phyloP scores from a whole-genome alignment of 1,140 invertebrate genomes.

The Drosophila baimaii region DNA sequence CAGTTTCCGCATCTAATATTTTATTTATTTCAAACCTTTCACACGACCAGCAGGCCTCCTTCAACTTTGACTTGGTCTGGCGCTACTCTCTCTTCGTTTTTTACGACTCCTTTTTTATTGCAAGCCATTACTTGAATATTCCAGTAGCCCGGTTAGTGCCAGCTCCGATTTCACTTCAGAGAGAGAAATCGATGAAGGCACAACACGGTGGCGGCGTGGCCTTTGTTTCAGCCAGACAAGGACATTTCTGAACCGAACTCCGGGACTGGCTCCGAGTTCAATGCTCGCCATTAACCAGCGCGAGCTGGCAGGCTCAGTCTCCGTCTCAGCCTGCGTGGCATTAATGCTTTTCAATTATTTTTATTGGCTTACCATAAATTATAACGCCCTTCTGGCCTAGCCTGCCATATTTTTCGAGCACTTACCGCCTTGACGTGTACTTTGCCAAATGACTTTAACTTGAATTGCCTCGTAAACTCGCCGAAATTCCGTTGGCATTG shows the following conservation, averaged over 20 bases:
- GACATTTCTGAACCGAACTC: slow-evolving; percentile 25
- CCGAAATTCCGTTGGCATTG: slow-evolving; percentile 20
- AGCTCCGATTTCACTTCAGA: slow-evolving; percentile 39
- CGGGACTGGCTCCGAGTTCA: slow-evolving; percentile 13
- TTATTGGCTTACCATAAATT: slow-evolving; percentile 79
- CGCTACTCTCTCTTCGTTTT: slow-evolving; percentile 35
- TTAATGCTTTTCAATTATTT: slow-evolving; percentile 75
- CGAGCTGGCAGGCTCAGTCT: slow-evolving; percentile 22
- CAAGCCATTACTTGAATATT: slow-evolving; percentile 49
- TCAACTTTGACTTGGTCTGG: slow-evolving; percentile 51
- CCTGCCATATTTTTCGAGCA: slow-evolving; percentile 38
- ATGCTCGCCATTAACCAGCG: slow-evolving; percentile 41
- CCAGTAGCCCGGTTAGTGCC: slow-evolving; percentile 45
- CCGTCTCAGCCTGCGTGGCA: slow-evolving; percentile 40
- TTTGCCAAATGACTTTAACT: slow-evolving; percentile 36
- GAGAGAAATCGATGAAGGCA: slow-evolving; percentile 31
- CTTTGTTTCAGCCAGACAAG: slow-evolving; percentile 47
- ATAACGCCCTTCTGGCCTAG: slow-evolving; percentile 70
- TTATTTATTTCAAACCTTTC: slow-evolving; percentile 68
- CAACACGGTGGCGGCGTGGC: slow-evolving; percentile 10
- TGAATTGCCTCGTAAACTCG: slow-evolving; percentile 38
- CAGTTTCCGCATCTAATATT: slow-evolving; percentile 45
- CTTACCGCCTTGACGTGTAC: slow-evolving; percentile 44
- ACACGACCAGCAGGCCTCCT: slow-evolving; percentile 50
- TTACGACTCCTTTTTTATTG: slow-evolving; percentile 66